phyloP scores from a whole-genome alignment of 2,113 vertebrate genomes.

The Piaya cayana region DNA sequence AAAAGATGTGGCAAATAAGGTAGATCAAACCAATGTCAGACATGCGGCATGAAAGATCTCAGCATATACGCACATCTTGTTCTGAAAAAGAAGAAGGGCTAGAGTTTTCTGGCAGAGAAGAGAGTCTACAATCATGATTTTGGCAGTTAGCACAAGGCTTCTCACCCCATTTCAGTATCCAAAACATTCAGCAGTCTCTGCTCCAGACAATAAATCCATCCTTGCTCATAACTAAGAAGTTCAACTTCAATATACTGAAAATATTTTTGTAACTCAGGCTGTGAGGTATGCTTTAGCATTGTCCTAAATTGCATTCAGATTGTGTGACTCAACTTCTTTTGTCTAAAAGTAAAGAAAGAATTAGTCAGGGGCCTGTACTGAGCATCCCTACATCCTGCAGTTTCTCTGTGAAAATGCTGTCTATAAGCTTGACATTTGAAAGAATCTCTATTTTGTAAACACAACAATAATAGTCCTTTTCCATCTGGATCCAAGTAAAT shows the following conservation, averaged over 20 bases:
- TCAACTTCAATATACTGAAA: rapidly evolving
- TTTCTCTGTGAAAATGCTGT: not conserved
- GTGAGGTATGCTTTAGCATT: not conserved
- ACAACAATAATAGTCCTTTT: not conserved
- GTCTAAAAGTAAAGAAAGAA: not conserved
- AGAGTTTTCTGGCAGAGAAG: not conserved
- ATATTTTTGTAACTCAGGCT: not conserved
- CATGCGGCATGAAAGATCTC: not conserved
- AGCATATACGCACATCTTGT: not conserved
- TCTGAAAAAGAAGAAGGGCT: not conserved
- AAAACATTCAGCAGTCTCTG: not conserved
- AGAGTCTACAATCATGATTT: not conserved
- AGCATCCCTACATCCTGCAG: not conserved
- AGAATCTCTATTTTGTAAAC: not conserved
- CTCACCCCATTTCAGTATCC: not conserved
- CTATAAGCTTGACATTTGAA: not conserved
- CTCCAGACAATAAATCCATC: not conserved
- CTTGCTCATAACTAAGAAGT: not conserved
- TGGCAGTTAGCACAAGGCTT: not conserved
- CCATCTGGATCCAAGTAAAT: not conserved
- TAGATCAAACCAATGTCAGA: not conserved
- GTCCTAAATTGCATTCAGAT: not conserved
- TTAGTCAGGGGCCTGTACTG: not conserved
- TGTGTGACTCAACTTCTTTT: not conserved
- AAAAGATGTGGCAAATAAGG: not conserved